Evolutionary conservation across 2,113 vertebrate species (phyloP), one percentile per base, ranked within the genome.

Genomic region (Chionomys nivalis): DNA sequence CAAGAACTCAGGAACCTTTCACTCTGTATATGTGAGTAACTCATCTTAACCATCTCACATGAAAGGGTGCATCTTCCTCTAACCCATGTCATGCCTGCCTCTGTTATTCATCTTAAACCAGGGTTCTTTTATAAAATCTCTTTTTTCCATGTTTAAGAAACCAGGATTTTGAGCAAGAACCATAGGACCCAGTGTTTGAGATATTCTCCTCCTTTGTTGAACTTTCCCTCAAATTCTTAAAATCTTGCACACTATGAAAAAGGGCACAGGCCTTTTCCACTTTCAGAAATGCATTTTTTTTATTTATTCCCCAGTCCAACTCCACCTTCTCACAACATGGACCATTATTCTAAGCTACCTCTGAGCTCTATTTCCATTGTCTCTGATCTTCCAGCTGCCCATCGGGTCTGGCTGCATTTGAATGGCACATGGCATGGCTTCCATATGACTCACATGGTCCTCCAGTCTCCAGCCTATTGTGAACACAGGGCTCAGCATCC

Each of bases 331-430:
- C 10, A 76, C 23, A 12, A 61, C 26, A 4, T n/a, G 89, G 52
- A 75, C 21, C 13, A 23, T 66, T 55, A 89, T 33, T 79, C 42
- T 24, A 90, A 63, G 88, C 58, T 68, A 7, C 65, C 36, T 85
- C 36, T 42, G 33, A 79, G 79, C 89, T 89, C 76, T 81, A 75
- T 7, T 68, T 17, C 49, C 36, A 26, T 39, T 90, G 4, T 31
- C 39, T 95, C 58, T 95, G 65, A 93, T 96, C 83, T 79, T 88
- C 44, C 52, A 88, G 31, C 9, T 36, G 39, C 76, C 68, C 23
- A 94, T 92, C 75, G 61, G 95, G 75, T 28, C 49, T 17, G 75
- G 58, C 39, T 88, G 66, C 70, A 63, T 21, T 3, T 9, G 19
- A 86, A 31, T 73, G 89, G 7, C 44, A 81, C 2, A 14, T 24